These are phyloP conservation scores for Drosophila tripunctata DNA, from an alignment of 2,888 invertebrate species.

Conservation along the genomic window DNA sequence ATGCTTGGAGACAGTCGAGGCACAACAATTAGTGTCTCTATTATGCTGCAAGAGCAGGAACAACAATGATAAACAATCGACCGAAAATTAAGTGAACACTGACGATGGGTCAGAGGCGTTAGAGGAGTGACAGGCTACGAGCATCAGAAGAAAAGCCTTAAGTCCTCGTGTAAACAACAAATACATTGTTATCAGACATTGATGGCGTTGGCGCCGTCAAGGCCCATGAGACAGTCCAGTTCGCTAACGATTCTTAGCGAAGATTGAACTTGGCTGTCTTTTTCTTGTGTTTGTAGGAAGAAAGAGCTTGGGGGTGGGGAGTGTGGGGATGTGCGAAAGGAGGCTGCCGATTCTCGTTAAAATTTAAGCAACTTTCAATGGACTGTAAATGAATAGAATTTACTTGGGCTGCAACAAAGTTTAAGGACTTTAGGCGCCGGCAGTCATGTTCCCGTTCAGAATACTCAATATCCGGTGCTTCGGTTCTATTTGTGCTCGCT, in stretches of 20 bases:
- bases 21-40: conserved; percentile 69
- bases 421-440: conserved; percentile 38
- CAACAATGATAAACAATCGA: conserved; percentile 63
- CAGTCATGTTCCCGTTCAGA: conserved; percentile 14
- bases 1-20: conserved; percentile 28
- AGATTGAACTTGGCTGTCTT: conserved; percentile 40
- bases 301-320: neutral
- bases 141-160: conserved; percentile 58
- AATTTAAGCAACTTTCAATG: conserved; percentile 76
- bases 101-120: conserved; percentile 16
- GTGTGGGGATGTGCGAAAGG: neutral
- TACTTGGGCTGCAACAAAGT: conserved; percentile 40
- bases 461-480: conserved; percentile 43
- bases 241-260: conserved; percentile 37
- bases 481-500: conserved; percentile 24
- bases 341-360: conserved; percentile 54
- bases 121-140: conserved; percentile 36
- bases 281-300: too few relatives aligned
- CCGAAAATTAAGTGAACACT: conserved; percentile 36
- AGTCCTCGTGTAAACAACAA: conserved; percentile 67
- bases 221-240: conserved; percentile 34
- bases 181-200: conserved; percentile 65
- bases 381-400: conserved; percentile 72
- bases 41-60: conserved; percentile 51
- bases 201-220: conserved; percentile 66